Evolutionary conservation across 1,140 invertebrate species (phyloP).

Genomic region (Orchesella cincta): DNA sequence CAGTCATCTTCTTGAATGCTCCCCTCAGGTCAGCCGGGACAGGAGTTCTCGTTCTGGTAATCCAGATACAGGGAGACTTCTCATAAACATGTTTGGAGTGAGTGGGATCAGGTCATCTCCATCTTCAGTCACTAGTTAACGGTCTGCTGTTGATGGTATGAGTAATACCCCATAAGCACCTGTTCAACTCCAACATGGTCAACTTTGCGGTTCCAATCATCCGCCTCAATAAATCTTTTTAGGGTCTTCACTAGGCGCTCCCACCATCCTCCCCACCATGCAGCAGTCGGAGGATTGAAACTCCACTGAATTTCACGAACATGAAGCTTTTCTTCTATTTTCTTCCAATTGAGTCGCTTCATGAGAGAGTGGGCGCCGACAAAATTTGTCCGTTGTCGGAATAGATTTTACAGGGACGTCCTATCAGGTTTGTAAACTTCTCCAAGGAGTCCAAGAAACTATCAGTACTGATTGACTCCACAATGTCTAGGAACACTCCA

Average conservation of each 20-base stretch:
- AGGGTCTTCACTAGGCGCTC: constrained; percentile 51
- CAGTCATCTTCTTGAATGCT: not conserved
- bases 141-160: not conserved
- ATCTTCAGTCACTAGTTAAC: not conserved
- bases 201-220: not conserved
- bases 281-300: constrained; percentile 50
- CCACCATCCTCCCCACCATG: constrained; percentile 54
- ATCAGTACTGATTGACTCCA: constrained; percentile 35
- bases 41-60: not conserved
- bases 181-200: not conserved
- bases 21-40: not conserved
- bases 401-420: constrained; percentile 52
- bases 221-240: constrained; percentile 41
- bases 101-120: not conserved
- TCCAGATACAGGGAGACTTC: not conserved
- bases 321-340: not conserved
- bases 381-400: constrained; percentile 57
- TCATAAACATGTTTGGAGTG: not conserved
- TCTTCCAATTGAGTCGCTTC: constrained; percentile 41
- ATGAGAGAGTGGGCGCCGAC: constrained; percentile 52
- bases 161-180: not conserved
- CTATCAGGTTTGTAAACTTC: constrained; percentile 56
- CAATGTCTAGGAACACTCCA: constrained; percentile 33
- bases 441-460: constrained; percentile 55
- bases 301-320: constrained; percentile 42